Evolutionary conservation across 2,113 vertebrate species (phyloP).

Genomic region (Pachypanchax playfairii): DNA sequence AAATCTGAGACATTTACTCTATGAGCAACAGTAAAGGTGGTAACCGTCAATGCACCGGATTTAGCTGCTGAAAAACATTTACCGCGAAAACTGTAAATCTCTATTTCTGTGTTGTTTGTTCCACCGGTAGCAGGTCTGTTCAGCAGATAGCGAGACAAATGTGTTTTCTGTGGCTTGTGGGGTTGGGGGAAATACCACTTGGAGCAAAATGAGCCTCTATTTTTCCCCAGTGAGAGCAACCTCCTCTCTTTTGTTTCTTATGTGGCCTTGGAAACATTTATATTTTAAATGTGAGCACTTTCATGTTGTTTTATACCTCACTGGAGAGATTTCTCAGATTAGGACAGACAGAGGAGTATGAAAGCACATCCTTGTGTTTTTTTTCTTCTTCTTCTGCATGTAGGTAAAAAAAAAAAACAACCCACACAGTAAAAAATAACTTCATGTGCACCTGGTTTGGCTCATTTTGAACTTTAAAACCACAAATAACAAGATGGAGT

Average conservation of each 20-base stretch:
- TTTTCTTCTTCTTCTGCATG: slow-evolving; percentile 12
- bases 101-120: slow-evolving; percentile 27
- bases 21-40: neutral
- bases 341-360: slow-evolving; percentile 30
- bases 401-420: too few relatives aligned
- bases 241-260: slow-evolving; percentile 7
- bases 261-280: slow-evolving; percentile 49
- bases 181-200: slow-evolving; percentile 21
- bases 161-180: slow-evolving; percentile 13
- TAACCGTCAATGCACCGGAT: neutral
- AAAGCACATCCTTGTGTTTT: slow-evolving; percentile 5
- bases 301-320: slow-evolving; percentile 35
- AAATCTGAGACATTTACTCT: slow-evolving; percentile 36
- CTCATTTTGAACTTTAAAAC: neutral
- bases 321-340: slow-evolving; percentile 41
- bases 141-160: slow-evolving; percentile 2
- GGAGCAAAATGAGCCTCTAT: slow-evolving; percentile 7
- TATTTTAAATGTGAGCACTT: slow-evolving; percentile 34
- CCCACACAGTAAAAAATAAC: slow-evolving; percentile 18
- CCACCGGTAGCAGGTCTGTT: neutral
- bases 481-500: neutral
- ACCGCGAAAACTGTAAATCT: neutral
- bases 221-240: slow-evolving; percentile 23
- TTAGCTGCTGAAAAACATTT: neutral
- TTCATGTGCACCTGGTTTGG: neutral